Percentiles rank a stretch among this genome's conserved stretches.
These are phyloP conservation scores for Rhinophrynus dorsalis DNA, from an alignment of 2,797 vertebrate genomes.

Conservation along the genomic window DNA sequence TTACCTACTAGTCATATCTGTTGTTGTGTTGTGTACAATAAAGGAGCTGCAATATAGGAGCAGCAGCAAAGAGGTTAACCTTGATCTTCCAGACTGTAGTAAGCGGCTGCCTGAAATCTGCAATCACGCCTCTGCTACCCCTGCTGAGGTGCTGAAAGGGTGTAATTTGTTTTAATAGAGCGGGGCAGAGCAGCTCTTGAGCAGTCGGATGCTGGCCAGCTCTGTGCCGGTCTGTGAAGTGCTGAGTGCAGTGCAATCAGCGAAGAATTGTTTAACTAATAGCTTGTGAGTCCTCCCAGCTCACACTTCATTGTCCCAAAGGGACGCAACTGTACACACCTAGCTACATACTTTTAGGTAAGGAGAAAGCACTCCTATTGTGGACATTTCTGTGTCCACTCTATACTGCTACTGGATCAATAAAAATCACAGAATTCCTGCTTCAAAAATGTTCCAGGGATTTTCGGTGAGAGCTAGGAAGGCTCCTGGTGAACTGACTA, in stretches of 20 bases:
- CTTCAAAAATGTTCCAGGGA: no score
- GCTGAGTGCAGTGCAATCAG: conserved; percentile 15
- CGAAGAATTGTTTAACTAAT: conserved; percentile 17
- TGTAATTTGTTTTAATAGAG: conserved; percentile 38
- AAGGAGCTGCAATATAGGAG: no score
- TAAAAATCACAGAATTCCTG: no score
- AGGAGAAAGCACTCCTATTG: background rate
- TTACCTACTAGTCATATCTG: no score
- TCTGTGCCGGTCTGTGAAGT: background rate
- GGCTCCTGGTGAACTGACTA: no score
- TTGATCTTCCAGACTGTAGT: background rate
- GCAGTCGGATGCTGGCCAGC: conserved; percentile 1
- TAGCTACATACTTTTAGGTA: background rate
- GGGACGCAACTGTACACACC: no score
- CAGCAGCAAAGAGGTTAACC: background rate
- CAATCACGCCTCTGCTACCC: conserved; percentile 20
- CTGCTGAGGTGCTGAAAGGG: conserved; percentile 31
- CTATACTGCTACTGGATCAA: no score
- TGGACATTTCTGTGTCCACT: no score
- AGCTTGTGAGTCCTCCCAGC: background rate
- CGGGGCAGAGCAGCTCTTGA: conserved; percentile 19
- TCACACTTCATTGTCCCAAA: background rate
- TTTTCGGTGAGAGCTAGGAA: no score
- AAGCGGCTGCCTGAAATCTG: background rate
- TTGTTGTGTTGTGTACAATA: no score